Evolutionary conservation across 2,797 vertebrate species (phyloP), one percentile per base, ranked within the genome.

Genomic region (Neosalanx taihuensis): DNA sequence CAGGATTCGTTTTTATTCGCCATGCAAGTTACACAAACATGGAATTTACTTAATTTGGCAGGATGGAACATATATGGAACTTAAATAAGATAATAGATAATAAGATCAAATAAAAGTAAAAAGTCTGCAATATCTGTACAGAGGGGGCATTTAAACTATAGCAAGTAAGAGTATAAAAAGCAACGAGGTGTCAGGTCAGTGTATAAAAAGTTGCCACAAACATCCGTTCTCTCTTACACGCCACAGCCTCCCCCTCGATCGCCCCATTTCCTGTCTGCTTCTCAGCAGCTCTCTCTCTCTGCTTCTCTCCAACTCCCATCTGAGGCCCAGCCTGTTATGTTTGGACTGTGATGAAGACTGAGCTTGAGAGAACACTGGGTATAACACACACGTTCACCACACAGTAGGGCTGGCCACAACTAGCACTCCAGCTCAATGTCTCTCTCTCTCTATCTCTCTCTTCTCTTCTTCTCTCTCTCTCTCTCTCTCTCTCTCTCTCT

Each of bases 261-360:
- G 64, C 68, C 78, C 83, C 79, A 87, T 86, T 92, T 92, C 91
- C 92, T 92, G 91, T 79, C 83, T 83, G 83, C 84, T 89, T 89
- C 84, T 89, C 76, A 69, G 65, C 66, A 89, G 70, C 72, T 57
- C 61, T 65, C 59, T 63, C 53, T 61, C 56, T 29, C 31, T 74
- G 64, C 72, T 58, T 62, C 61, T 72, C 60, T 71, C 74, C 76
- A 70, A 72, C 76, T 72, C 81, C 66, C 82, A 85, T 87, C 75
- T 88, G 82, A 90, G 84, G 68, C 72, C 72, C 70, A 81, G 79
- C 82, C 85, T 87, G 83, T 89, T 90, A 89, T 83, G 82, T 90
- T 92, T 92, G 91, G 87, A 90, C 76, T 78, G 75, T 72, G 76
- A 77, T 75, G 37, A 90, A 90, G 79, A 88, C 89, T 88, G 70